These are phyloP conservation scores for Casuarius casuarius DNA, from an alignment of 2,113 vertebrate genomes.

Conservation along the genomic window DNA sequence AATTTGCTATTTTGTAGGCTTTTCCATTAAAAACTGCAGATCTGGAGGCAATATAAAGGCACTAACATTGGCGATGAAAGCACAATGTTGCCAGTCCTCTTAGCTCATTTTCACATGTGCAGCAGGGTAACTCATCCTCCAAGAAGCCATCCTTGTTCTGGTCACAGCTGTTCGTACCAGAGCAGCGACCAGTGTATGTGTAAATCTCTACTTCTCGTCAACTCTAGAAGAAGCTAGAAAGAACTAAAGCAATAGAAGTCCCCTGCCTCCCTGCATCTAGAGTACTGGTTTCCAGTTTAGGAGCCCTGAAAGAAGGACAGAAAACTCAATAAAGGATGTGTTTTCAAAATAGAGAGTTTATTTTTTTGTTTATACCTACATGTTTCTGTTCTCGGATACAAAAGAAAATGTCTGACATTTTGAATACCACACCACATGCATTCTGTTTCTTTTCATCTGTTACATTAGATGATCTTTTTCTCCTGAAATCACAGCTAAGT, in stretches of 20 bases:
- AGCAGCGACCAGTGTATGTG: accelerated
- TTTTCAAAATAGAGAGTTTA: neutral
- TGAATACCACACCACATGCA: neutral
- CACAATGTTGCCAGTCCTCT: accelerated
- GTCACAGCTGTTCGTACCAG: neutral
- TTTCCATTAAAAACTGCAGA: accelerated
- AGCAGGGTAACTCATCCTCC: neutral
- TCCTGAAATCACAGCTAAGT: neutral
- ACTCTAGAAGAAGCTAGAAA: neutral
- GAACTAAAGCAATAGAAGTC: neutral
- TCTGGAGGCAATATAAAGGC: neutral
- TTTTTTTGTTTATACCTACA: accelerated
- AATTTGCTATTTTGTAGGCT: neutral
- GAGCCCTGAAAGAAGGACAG: neutral
- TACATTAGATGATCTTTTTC: neutral
- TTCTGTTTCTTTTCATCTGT: neutral
- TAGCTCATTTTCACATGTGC: accelerated
- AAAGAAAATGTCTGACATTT: neutral
- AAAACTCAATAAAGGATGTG: accelerated
- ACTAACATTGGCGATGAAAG: neutral
- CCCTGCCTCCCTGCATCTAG: neutral
- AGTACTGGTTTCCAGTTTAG: neutral
- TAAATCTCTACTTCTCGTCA: neutral
- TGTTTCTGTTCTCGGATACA: neutral
- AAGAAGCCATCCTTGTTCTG: neutral